Conservation (phyloP, 2,113 vertebrate species). For the Stictonetta naevosa region DNA sequence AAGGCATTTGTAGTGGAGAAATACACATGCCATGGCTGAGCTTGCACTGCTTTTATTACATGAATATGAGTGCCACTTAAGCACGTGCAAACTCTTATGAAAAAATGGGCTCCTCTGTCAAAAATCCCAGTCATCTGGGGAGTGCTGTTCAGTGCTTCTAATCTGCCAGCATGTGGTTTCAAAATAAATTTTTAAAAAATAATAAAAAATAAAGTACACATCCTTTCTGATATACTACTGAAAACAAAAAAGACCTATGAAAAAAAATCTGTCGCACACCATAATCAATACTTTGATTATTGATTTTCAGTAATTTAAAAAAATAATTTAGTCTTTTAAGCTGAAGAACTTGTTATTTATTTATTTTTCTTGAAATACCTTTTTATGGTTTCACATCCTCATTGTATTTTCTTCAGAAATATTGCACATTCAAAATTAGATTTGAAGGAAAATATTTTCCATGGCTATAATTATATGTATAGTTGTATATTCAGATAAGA, state of each 20-base stretch:
- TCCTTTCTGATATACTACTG: not conserved
- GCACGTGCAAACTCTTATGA: not conserved
- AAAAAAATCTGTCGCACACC: rapidly evolving
- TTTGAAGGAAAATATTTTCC: not conserved
- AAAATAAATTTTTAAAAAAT: not conserved
- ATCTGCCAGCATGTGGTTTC: not conserved
- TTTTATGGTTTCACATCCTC: not conserved
- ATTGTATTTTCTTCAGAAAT: not conserved
- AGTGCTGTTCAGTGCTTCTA: not conserved
- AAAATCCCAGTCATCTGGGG: not conserved
- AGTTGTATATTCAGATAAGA: not conserved
- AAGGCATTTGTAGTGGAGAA: not conserved
- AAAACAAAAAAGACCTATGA: too few species aligned
- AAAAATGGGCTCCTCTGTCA: not conserved
- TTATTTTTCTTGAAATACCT: not conserved
- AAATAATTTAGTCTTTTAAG: not conserved
- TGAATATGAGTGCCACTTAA: not conserved
- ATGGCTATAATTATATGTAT: not conserved
- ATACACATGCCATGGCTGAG: not conserved
- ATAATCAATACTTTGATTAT: not conserved
- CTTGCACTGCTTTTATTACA: not conserved
- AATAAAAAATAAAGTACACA: not conserved
- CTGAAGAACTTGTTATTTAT: not conserved
- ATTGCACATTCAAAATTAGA: not conserved
- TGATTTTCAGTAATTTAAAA: not conserved